Evolutionary conservation across 2,888 invertebrate genomes (phyloP), one percentile per base, ranked within the genome.

Genomic region (Scelioninae gen. 1): DNA sequence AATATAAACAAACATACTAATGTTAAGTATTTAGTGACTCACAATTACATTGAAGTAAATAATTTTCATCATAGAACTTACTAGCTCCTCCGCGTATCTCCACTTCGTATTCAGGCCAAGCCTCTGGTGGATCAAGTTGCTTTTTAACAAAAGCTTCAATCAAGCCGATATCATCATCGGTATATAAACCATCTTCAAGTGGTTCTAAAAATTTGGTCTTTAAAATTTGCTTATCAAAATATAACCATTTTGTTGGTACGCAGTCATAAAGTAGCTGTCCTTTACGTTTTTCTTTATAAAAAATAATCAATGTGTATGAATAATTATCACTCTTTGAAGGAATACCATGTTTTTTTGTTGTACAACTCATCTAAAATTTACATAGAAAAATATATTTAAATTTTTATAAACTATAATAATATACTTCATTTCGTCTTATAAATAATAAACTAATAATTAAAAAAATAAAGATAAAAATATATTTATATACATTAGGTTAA

Each of bases 21-120:
- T 1, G 23, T 23, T 23, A 23, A 23, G 23, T 23, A 23, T 23
- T 2, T 23, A 23, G 23, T 23, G 23, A 2, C 23, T 23, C 2
- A 4, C 23, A 23, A 23, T 23, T 23, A 23, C 23, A 23, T 23
- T 23, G 23, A 4, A 23, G 23, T 23, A 23, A 38, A 38, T 38
- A 38, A 38, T 38, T 38, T 8, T 38, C 5, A 38, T 5, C 5
- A 38, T 38, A 38, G 9, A 16, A 56, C 55, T 68, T 68, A 68
- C 55, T 1, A 15, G 68, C 68, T 31, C 55, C 55, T 32, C 68
- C 55, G 31, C 53, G 10, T 8, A 68, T 45, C 45, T 68, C 31
- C 0, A 68, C 55, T 32, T 68, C 55, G 23, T 68, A 68, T 15
- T 43, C n/a, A n/a, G 68, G 68, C 68, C 68, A 68, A 68, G 23